Evolutionary conservation across 1,140 invertebrate species (phyloP).

Genomic region (Drosophila biarmipes): DNA sequence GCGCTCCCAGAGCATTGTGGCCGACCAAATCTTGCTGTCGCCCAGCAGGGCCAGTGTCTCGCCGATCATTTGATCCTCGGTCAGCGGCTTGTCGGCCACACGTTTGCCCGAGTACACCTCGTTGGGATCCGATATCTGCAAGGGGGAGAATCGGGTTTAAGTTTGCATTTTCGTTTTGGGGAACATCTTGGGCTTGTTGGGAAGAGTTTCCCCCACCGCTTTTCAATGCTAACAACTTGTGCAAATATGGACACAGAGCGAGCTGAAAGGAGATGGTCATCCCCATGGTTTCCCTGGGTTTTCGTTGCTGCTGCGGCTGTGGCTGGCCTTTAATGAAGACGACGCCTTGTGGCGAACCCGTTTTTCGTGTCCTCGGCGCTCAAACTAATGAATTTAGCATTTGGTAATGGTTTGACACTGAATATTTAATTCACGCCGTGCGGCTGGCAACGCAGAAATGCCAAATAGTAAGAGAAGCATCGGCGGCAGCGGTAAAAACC

Average conservation of each 20-base stretch:
- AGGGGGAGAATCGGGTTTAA: background rate
- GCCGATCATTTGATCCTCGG: conserved; percentile 97
- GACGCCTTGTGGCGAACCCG: conserved; percentile 74
- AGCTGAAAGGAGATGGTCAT: conserved; percentile 18
- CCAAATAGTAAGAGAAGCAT: conserved; percentile 21
- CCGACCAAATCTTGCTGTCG: conserved; percentile 95
- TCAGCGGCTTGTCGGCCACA: conserved; percentile 93
- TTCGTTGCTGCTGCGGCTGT: conserved; percentile 30
- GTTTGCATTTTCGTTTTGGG: conserved; percentile 2
- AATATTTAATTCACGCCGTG: conserved; percentile 79
- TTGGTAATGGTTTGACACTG: conserved; percentile 84
- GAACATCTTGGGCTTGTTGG: background rate
- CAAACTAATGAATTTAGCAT: conserved; percentile 84
- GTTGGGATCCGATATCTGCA: conserved; percentile 93
- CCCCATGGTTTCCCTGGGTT: conserved; percentile 8
- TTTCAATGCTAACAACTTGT: conserved; percentile 65
- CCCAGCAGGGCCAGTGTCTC: conserved; percentile 96
- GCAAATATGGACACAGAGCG: conserved; percentile 53
- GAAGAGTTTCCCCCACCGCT: conserved; percentile 12
- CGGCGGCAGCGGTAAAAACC: conserved; percentile 45
- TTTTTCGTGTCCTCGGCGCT: conserved; percentile 78
- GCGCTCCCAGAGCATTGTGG: conserved; percentile 96
- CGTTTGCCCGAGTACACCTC: conserved; percentile 97
- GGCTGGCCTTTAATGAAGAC: conserved; percentile 72
- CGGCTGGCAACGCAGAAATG: conserved; percentile 50